phyloP scores from a whole-genome alignment of 2,888 invertebrate genomes.

The Idaea dimidiata region DNA sequence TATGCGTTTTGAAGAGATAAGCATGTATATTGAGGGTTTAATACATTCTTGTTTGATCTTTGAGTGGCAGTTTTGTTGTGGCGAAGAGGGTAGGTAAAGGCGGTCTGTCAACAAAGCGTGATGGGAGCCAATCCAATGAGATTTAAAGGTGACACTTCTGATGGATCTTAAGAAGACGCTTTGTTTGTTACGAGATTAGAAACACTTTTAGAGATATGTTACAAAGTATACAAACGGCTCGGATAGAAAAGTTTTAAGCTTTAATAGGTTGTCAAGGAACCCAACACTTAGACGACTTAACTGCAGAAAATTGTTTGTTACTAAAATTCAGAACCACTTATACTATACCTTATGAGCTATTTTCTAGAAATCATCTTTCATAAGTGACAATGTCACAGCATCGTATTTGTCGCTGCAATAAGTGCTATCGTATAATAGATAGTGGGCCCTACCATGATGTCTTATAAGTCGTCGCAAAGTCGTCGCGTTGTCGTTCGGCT shows the following conservation, averaged over 20 bases:
- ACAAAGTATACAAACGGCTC: not conserved
- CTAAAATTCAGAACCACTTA: not conserved
- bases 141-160: slow-evolving; percentile 26
- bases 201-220: not conserved
- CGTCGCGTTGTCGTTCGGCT: too few relatives aligned
- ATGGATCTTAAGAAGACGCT: slow-evolving; percentile 17
- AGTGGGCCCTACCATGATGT: too few relatives aligned
- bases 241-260: not conserved
- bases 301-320: not conserved
- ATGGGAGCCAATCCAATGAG: slow-evolving; percentile 37
- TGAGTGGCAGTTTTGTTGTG: slow-evolving; percentile 11
- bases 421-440: too few relatives aligned
- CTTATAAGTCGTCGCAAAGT: too few relatives aligned
- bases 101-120: slow-evolving; percentile 57
- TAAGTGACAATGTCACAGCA: too few relatives aligned
- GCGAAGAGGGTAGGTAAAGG: slow-evolving; percentile 8
- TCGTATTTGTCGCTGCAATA: too few relatives aligned
- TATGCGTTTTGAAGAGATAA: not conserved
- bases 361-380: too few relatives aligned
- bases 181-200: slow-evolving; percentile 16
- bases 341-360: too few relatives aligned
- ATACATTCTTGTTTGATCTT: slow-evolving; percentile 13
- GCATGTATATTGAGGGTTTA: not conserved
- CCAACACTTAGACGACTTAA: not conserved
- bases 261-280: not conserved